Evolutionary conservation across 2,888 invertebrate species (phyloP).

Genomic region (Oscheius sp.): DNA sequence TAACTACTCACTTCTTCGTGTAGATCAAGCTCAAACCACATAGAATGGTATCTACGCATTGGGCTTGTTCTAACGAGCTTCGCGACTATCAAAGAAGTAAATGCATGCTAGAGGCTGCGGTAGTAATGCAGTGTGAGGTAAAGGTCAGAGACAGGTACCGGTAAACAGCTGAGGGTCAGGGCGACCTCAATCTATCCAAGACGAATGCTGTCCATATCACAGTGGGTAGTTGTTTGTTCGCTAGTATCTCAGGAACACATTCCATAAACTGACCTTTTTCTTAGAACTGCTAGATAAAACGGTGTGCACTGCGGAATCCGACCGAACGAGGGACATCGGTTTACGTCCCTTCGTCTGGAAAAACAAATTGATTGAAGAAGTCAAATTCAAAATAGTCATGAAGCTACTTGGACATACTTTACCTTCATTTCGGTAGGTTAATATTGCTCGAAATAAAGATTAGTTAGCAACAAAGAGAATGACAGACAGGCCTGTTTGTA

Average conservation of each 20-base stretch:
- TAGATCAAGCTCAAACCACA: conserved; percentile 24
- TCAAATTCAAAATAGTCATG: too few relatives aligned
- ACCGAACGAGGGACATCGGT: conserved; percentile 16
- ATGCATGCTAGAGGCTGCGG: conserved; percentile 10
- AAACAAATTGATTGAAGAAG: too few relatives aligned
- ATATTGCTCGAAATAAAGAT: too few relatives aligned
- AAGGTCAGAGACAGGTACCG: conserved; percentile 21
- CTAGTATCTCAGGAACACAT: too few relatives aligned
- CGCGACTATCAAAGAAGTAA: neutral
- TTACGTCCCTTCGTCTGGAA: neutral
- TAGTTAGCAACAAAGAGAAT: neutral
- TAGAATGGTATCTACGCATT: conserved; percentile 20
- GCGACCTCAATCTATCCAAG: conserved; percentile 3
- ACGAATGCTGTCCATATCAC: neutral
- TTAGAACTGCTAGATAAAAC: neutral
- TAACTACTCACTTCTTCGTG: conserved; percentile 9
- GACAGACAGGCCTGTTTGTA: neutral
- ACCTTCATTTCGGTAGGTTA: too few relatives aligned
- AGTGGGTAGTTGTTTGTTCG: too few relatives aligned
- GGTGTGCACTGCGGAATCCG: conserved; percentile 8
- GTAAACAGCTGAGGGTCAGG: conserved; percentile 34
- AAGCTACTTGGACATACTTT: too few relatives aligned
- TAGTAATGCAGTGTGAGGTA: neutral
- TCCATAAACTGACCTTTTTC: conserved; percentile 12
- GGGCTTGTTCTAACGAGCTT: neutral